Evolutionary conservation across 2,797 vertebrate genomes (phyloP), one percentile per base, ranked within the genome.

Genomic region (Erithacus rubecula): DNA sequence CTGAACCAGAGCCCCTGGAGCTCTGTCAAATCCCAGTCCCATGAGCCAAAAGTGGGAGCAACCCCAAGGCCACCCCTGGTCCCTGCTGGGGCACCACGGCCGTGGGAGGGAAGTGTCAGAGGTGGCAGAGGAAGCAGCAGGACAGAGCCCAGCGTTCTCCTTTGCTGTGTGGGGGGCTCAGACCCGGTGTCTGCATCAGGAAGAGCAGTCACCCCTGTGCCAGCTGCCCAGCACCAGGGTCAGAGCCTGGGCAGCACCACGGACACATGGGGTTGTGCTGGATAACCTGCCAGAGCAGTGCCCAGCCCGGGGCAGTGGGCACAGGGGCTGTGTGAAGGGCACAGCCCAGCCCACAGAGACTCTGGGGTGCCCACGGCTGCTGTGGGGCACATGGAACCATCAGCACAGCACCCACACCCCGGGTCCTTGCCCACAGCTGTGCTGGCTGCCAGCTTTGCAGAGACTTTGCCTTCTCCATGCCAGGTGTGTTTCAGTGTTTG

Each of bases 191-290:
- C 24, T 44, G 39, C 39, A 0, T 15, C 83, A 39, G 87, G 74
- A 79, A 79, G 65, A 67, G 8, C 77, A 3, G 15, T 9, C 56
- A 26, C 41, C 84, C 70, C 60, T 3, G 26, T 29, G 20, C 80
- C 9, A 8, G 53, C 87, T 12, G 11, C 84, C 83, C 67, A 53
- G 4, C 22, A 1, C 18, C 2, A 1, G 41, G 34, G 2, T 10
- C 2, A 0, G 68, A 52, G 64, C 52, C 70, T 11, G 0, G 1
- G 71, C 79, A 39, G 88, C 5, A 2, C 0, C 0, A 18, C 5
- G n/a, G 68, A 15, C 17, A 7, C 30, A 2, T 24, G 2, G 27
- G 32, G 6, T 11, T 15, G 47, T 30, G 58, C 63, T 52, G 14
- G 2, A 5, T 13, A 1, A 27, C 22, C 47, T 9, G 62, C 56